Percentiles rank a stretch among this genome's conserved stretches.
Conservation (phyloP, 2,888 invertebrate genomes). For the Parnassius glacialis region DNA sequence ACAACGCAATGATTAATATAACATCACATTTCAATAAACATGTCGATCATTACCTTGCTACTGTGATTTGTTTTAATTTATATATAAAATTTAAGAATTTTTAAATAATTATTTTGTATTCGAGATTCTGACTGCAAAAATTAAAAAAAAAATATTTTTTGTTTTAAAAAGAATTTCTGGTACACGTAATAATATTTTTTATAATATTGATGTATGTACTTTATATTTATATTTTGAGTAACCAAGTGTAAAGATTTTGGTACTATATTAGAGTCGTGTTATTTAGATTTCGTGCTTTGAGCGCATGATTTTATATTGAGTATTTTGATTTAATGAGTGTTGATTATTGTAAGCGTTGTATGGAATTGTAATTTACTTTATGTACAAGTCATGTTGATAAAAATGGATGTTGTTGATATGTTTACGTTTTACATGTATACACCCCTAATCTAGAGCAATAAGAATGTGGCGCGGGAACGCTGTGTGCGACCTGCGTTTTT, state of each 20-base stretch:
- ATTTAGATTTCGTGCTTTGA: conserved; percentile 69
- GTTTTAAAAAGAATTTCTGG: conserved; percentile 42
- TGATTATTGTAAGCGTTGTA: conserved; percentile 62
- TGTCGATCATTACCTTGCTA: conserved; percentile 67
- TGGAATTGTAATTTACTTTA: conserved; percentile 60
- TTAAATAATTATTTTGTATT: conserved; percentile 51
- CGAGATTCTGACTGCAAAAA: conserved; percentile 50
- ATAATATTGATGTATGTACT: conserved; percentile 46
- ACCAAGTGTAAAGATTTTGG: conserved; percentile 43
- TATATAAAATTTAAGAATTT: conserved; percentile 47
- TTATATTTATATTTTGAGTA: conserved; percentile 41
- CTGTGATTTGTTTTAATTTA: conserved; percentile 76
- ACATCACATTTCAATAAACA: conserved; percentile 61
- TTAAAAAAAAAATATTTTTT: conserved; percentile 30
- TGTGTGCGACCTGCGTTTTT: conserved; percentile 14
- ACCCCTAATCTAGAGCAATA: conserved; percentile 32
- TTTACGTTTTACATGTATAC: conserved; percentile 42
- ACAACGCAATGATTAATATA: conserved; percentile 31
- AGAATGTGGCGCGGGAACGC: conserved; percentile 30
- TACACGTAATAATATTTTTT: conserved; percentile 46
- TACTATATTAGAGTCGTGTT: conserved; percentile 54
- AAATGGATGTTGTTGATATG: conserved; percentile 46
- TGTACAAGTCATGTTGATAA: conserved; percentile 45
- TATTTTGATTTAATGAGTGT: conserved; percentile 63
- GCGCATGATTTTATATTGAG: conserved; percentile 70